A percentile compares a stretch with the other conserved stretches of the same genome.
Conservation (phyloP, 2,888 invertebrate genomes). For the Rhopalosiphum nymphaeae region DNA sequence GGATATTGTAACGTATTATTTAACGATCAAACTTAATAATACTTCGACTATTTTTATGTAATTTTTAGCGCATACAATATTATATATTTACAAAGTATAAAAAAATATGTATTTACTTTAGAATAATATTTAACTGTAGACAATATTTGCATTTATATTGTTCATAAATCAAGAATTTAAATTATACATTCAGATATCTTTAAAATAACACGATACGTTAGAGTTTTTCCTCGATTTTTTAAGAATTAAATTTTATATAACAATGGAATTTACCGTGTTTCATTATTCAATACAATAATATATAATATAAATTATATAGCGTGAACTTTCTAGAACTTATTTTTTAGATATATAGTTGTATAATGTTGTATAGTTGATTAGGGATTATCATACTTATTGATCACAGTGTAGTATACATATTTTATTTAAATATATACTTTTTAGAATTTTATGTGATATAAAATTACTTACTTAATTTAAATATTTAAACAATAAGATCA, state of each 20-base stretch:
- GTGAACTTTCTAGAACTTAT: background rate
- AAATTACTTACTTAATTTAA: background rate
- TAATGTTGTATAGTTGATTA: background rate
- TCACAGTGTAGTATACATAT: background rate
- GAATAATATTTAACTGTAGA: background rate
- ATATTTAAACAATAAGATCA: background rate
- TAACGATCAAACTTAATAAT: background rate
- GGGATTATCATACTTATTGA: background rate
- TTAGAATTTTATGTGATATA: background rate
- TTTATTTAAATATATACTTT: background rate
- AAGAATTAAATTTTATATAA: background rate
- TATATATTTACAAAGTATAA: background rate
- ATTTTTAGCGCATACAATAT: background rate
- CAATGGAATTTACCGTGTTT: background rate
- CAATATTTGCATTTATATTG: slow-evolving; percentile 5
- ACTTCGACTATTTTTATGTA: background rate
- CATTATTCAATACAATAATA: background rate
- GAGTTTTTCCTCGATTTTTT: background rate
- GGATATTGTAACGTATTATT: background rate
- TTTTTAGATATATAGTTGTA: background rate
- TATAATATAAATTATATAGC: too few species aligned
- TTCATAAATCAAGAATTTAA: background rate
- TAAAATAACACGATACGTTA: background rate
- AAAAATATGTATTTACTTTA: background rate
- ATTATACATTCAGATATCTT: background rate